Evolutionary conservation across 2,113 vertebrate species (phyloP).

Genomic region (Rafetus swinhoei): DNA sequence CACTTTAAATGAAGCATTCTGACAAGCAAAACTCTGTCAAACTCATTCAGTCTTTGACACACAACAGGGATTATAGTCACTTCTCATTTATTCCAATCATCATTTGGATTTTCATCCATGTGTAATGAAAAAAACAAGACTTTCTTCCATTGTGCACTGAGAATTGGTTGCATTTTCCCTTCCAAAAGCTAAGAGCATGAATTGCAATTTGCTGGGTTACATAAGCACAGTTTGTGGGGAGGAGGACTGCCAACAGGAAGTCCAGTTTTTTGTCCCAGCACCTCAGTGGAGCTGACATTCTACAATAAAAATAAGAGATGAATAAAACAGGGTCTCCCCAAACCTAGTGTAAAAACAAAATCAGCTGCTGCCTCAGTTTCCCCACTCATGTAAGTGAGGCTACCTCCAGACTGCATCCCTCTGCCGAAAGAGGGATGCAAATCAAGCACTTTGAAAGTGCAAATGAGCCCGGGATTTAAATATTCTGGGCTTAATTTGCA

Average conservation of each 20-base stretch:
- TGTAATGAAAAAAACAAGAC: neutral
- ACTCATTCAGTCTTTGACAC: neutral
- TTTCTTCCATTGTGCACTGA: neutral
- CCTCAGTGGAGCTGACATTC: neutral
- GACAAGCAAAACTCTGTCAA: neutral
- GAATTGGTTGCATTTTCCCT: neutral
- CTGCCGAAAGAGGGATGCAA: too few relatives aligned
- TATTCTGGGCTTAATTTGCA: too few relatives aligned
- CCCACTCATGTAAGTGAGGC: neutral
- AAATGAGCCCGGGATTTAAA: too few relatives aligned
- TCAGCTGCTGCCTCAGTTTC: neutral
- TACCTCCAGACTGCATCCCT: too few relatives aligned
- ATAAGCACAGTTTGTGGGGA: neutral
- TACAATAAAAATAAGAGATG: neutral
- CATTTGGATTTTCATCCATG: neutral
- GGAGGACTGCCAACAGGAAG: neutral
- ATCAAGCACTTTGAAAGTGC: too few relatives aligned
- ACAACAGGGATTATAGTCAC: neutral
- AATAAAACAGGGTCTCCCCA: neutral
- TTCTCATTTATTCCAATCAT: neutral
- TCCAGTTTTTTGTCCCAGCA: neutral
- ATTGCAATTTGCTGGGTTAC: neutral
- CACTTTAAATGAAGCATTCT: conserved; percentile 20
- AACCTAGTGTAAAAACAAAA: neutral
- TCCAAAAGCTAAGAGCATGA: neutral